Conservation (phyloP, 2,797 vertebrate genomes). For the Psittacula echo region DNA sequence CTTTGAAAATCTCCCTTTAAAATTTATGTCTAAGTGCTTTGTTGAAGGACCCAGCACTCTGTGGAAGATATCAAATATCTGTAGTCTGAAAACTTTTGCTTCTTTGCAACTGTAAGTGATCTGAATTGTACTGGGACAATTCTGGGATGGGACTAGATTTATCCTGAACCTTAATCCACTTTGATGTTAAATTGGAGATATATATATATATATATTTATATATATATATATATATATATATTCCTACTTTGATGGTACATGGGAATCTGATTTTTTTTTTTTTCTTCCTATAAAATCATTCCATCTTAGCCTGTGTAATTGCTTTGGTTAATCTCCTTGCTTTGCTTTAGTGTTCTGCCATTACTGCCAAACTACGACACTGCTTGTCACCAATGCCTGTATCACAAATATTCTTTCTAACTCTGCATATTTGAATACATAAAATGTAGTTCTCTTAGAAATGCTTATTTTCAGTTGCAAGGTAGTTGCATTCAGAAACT, state of each 20-base stretch:
- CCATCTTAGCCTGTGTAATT: background rate
- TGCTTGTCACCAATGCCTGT: background rate
- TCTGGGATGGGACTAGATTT: background rate
- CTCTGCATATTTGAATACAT: background rate
- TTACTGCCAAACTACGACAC: background rate
- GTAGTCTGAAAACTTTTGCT: background rate
- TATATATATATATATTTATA: background rate
- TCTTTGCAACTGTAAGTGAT: background rate
- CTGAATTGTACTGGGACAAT: background rate
- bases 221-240: background rate
- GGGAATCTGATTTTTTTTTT: background rate
- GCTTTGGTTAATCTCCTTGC: background rate
- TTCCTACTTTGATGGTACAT: background rate
- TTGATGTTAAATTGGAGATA: background rate
- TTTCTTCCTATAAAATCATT: background rate
- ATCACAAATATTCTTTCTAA: background rate
- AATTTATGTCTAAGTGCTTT: background rate
- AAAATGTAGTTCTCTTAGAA: background rate
- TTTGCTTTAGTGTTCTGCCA: background rate
- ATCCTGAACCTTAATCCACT: background rate
- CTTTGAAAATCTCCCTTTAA: background rate
- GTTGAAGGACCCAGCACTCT: background rate
- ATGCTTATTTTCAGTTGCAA: background rate
- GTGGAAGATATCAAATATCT: background rate
- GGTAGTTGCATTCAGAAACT: background rate